Conservation (phyloP, 2,888 invertebrate species). For the Lydus trimaculatus region DNA sequence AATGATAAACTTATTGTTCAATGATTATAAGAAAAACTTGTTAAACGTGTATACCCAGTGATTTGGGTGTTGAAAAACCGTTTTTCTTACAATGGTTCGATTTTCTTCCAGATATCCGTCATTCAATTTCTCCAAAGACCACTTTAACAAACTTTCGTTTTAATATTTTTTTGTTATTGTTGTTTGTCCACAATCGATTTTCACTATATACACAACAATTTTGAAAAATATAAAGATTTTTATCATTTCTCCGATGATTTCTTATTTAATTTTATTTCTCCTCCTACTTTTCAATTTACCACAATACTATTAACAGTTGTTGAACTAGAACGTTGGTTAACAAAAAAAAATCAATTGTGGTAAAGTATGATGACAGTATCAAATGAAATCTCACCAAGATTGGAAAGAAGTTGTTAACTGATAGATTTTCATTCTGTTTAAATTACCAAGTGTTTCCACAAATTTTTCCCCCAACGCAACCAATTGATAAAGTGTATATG, state of each 20-base stretch:
- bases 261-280: slow-evolving; percentile 2
- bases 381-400: not conserved
- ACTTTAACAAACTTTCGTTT: too few relatives aligned
- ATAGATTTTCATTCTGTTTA: not conserved
- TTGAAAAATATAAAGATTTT: not conserved
- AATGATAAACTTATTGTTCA: too few relatives aligned
- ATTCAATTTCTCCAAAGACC: too few relatives aligned
- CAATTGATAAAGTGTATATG: too few relatives aligned
- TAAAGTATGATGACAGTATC: not conserved
- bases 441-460: not conserved
- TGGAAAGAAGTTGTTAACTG: not conserved
- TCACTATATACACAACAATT: not conserved
- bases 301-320: not conserved
- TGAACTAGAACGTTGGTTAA: not conserved
- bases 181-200: not conserved
- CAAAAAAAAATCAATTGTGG: not conserved
- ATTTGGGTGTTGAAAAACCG: too few relatives aligned
- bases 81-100: too few relatives aligned
- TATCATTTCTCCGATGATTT: not conserved
- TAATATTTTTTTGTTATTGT: too few relatives aligned
- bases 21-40: too few relatives aligned
- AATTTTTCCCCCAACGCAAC: not conserved
- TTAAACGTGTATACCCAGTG: too few relatives aligned
- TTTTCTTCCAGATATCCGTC: too few relatives aligned
- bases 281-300: slow-evolving; percentile 1